Evolutionary conservation across 2,797 vertebrate genomes (phyloP), one percentile per base, ranked within the genome.

Genomic region (Mallotus villosus): DNA sequence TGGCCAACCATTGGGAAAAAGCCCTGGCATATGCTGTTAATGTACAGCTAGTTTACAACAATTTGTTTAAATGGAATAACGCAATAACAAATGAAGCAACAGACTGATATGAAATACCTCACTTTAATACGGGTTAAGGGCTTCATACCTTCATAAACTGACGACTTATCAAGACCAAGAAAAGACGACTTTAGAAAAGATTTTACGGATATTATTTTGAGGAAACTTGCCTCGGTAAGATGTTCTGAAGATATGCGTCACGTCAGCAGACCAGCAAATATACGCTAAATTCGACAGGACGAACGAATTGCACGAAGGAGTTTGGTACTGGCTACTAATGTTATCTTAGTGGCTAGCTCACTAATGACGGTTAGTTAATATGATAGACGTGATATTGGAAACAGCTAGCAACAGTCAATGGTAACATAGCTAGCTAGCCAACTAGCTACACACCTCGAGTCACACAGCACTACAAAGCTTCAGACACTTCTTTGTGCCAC

Each of bases 401-500:
- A 19, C 0, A 62, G 5, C 24, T 62, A 51, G 22, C 9, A 12
- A 25, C 51, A 58, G 16, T 32, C 17, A 21, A 63, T n/a, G 22
- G n/a, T 25, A 21, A 63, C 19, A 17, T 62, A n/a, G 37, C 5
- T 70, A 32, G 46, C 21, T 16, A 19, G n/a, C 25, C 19, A 29
- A 49, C 51, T 68, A 68, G 27, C 27, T 12, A 21, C 37, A 65
- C 21, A 68, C 27, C 53, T 32, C 29, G 53, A 58, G 37, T 46
- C 41, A 21, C 62, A 67, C 37, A 53, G 49, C 25, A 58, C 67
- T 53, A 68, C 67, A 68, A 68, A 37, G 67, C 53, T 34, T 34
- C 21, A 53, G 12, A 21, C 67, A 34, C 67, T 68, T 68, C 53
- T 68, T 68, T 68, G 67, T 58, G 67, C 49, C 53, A 55, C 25